These are phyloP conservation scores for Akabosia matsudoensis DNA, from an alignment of 1,140 invertebrate species.

Conservation along the genomic window DNA sequence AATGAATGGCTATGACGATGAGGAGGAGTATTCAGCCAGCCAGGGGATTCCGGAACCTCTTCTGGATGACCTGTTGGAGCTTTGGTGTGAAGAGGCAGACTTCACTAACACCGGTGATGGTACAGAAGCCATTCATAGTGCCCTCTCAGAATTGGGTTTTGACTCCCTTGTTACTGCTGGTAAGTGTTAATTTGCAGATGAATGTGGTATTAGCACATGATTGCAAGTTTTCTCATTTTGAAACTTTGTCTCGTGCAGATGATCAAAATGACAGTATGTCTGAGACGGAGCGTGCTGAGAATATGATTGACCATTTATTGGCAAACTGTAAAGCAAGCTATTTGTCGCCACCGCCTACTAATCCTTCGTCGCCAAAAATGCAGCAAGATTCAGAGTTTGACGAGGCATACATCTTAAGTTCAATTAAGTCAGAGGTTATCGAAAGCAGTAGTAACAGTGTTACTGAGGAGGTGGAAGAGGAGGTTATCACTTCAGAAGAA, in stretches of 20 bases:
- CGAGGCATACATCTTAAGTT: background rate
- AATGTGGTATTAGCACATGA: background rate
- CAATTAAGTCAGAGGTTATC: slow-evolving; percentile 5
- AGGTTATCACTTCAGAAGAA: background rate
- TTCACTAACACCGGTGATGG: background rate
- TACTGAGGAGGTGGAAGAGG: background rate
- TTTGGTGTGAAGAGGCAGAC: slow-evolving; percentile 31
- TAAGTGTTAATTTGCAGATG: background rate
- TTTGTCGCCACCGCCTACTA: slow-evolving; percentile 43
- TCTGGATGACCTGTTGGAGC: slow-evolving; percentile 41
- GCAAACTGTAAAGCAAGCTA: slow-evolving; percentile 14
- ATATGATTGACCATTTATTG: slow-evolving; percentile 17
- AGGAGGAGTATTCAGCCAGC: background rate
- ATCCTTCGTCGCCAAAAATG: slow-evolving; percentile 41
- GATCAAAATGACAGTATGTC: slow-evolving; percentile 8
- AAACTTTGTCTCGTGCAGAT: background rate
- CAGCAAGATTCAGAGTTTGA: slow-evolving; percentile 27
- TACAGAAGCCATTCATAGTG: background rate
- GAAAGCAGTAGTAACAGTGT: background rate
- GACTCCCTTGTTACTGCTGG: background rate
- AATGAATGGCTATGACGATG: background rate
- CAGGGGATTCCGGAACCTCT: slow-evolving; percentile 34
- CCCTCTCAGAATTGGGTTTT: background rate
- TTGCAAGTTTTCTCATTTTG: background rate
- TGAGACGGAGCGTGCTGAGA: slow-evolving; percentile 6